Conservation (phyloP, 2,797 vertebrate species). For the Pelochelys cantorii region DNA sequence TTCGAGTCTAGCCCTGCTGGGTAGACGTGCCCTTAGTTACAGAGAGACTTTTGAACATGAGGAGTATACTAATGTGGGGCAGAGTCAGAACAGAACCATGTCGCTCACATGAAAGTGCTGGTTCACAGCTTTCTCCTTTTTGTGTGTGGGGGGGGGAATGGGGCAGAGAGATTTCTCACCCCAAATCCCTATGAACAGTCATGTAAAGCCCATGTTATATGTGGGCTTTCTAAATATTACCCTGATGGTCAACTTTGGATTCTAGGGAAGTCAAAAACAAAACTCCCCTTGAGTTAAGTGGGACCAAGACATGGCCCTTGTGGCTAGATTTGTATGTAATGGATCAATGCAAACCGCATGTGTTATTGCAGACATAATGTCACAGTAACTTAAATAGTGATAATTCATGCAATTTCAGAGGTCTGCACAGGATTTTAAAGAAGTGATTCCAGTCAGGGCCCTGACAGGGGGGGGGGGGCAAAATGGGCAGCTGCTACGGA, state of each 20-base stretch:
- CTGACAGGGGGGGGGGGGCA: too few relatives aligned
- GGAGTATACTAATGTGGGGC: rapidly evolving
- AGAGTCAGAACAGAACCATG: not conserved
- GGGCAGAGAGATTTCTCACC: not conserved
- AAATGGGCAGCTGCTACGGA: too few relatives aligned
- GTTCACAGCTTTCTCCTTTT: not conserved
- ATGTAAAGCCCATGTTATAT: not conserved
- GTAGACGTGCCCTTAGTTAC: too few relatives aligned
- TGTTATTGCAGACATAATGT: constrained; percentile 31
- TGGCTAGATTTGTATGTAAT: not conserved
- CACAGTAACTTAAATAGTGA: constrained; percentile 53
- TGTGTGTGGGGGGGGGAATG: not conserved
- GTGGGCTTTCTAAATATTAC: not conserved
- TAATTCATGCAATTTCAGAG: constrained; percentile 59
- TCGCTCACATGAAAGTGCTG: not conserved
- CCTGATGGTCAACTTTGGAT: not conserved
- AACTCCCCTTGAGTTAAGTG: not conserved
- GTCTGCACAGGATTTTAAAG: constrained; percentile 62
- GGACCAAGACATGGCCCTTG: not conserved
- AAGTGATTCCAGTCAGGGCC: not conserved
- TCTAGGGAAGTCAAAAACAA: not conserved
- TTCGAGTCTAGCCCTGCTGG: too few relatives aligned
- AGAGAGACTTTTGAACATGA: not conserved
- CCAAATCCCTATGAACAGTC: not conserved
- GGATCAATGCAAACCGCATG: constrained; percentile 17